Evolutionary conservation across 2,797 vertebrate genomes (phyloP), one percentile per base, ranked within the genome.

Genomic region (Phaenicophaeus curvirostris): DNA sequence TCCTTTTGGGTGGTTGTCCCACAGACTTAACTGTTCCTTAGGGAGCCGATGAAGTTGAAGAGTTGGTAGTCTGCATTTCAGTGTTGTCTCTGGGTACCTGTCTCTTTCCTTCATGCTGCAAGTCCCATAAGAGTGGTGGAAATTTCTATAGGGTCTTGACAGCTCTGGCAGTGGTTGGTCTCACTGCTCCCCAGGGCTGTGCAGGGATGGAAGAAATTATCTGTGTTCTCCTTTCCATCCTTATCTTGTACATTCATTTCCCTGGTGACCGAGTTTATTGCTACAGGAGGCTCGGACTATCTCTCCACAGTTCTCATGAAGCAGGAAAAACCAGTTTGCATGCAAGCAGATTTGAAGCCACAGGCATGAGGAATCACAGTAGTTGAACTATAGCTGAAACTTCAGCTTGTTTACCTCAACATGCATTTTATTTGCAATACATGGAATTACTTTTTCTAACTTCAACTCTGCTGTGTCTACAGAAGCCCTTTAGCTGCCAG

Each of bases 21-120:
- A 35, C 42, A 57, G 58, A 71, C 68, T 62, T 48, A 51, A 31
- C 24, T 0, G 1, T 6, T n/a, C 67, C 61, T 55, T 12, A 44
- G 44, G 76, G 50, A 76, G 15, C 54, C 0, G 0, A 20, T n/a
- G 59, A 15, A 50, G 14, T 4, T 59, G 44, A 28, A n/a, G 23
- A 74, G 27, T 37, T 79, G 79, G 4, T 27, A 71, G n/a, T 25
- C 46, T 39, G 9, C 1, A 4, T n/a, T 11, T 55, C 50, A 63
- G 5, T 10, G 44, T 35, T 0, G 0, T 6, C 23, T 72, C 61
- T 0, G 5, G 19, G 48, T 48, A 39, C 46, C 77, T 44, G 42
- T 58, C 0, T 0, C 27, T 72, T 82, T 41, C 18, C 13, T 78
- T 81, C 20, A 35, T 79, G 27, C 55, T 13, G 2, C 21, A 73